These are phyloP conservation scores for Prorops nasuta DNA, from an alignment of 1,140 invertebrate genomes.

Conservation along the genomic window DNA sequence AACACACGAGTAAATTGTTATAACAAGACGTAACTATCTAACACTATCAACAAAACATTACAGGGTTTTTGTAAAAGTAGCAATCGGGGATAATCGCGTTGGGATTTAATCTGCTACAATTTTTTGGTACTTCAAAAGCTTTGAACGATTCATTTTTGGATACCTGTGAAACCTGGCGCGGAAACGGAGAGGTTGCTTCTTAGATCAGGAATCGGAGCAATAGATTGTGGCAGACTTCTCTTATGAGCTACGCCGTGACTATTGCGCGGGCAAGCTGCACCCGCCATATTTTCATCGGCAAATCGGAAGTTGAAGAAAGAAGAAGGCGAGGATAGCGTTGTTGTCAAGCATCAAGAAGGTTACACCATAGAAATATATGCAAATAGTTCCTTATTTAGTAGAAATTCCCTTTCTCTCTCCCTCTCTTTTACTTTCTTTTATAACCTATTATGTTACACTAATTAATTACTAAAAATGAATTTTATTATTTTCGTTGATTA, in stretches of 20 bases:
- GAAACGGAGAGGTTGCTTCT: constrained; percentile 72
- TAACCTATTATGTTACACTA: no score
- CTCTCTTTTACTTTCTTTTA: constrained; percentile 22
- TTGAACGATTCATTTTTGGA: no score
- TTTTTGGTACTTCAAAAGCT: no score
- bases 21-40: no score
- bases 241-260: constrained; percentile 80
- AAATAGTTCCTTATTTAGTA: constrained; percentile 30
- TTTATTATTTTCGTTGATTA: constrained; percentile 27
- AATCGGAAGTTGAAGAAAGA: constrained; percentile 48
- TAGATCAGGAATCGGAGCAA: constrained; percentile 79
- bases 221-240: constrained; percentile 75
- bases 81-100: no score
- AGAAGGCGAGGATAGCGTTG: constrained; percentile 52
- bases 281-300: constrained; percentile 43
- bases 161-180: constrained; percentile 64
- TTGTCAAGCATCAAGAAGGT: constrained; percentile 55
- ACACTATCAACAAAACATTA: no score
- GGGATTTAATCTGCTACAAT: no score
- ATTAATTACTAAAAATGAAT: no score
- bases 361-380: constrained; percentile 54
- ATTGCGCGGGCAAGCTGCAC: constrained; percentile 67
- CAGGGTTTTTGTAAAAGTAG: no score
- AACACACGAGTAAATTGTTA: no score
- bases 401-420: constrained; percentile 10